phyloP scores from a whole-genome alignment of 23 tunicate genomes.

The Oikopleura vanhoeffeni region DNA sequence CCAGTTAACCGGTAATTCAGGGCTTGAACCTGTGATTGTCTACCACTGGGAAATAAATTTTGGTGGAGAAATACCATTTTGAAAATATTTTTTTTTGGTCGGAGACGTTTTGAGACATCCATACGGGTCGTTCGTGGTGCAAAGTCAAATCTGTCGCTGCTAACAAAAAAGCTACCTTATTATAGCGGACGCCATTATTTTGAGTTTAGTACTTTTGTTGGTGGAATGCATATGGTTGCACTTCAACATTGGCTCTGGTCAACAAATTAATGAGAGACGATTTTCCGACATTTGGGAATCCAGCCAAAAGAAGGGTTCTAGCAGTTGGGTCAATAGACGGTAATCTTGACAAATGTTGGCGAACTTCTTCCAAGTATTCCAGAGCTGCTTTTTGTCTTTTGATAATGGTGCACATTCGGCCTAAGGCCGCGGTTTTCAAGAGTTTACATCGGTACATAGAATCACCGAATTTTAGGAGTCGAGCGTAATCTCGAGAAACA shows the following conservation, averaged over 20 bases:
- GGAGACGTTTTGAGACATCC: no score
- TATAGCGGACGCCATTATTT: no score
- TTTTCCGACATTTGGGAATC: constrained; percentile 94
- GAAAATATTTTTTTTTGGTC: no score
- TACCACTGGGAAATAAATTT: no score
- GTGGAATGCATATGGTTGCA: constrained; percentile 93
- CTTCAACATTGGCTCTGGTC: constrained; percentile 88
- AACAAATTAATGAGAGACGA: constrained; percentile 82
- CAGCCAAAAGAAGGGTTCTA: constrained; percentile 62
- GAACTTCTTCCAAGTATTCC: constrained; percentile 85
- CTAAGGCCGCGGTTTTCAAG: constrained; percentile 69
- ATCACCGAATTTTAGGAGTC: constrained; percentile 72
- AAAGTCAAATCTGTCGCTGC: no score
- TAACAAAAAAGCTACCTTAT: no score
- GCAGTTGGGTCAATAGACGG: constrained; percentile 95
- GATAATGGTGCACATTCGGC: constrained; percentile 87
- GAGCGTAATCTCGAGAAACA: constrained; percentile 62
- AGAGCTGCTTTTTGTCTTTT: constrained; percentile 62
- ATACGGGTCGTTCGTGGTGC: no score
- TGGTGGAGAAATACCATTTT: no score
- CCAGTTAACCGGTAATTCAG: no score
- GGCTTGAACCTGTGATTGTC: no score
- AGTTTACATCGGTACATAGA: constrained; percentile 88
- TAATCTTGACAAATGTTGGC: constrained; percentile 82
- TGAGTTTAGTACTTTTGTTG: no score